Conservation (phyloP, 2,113 vertebrate species). For the Scomber scombrus region DNA sequence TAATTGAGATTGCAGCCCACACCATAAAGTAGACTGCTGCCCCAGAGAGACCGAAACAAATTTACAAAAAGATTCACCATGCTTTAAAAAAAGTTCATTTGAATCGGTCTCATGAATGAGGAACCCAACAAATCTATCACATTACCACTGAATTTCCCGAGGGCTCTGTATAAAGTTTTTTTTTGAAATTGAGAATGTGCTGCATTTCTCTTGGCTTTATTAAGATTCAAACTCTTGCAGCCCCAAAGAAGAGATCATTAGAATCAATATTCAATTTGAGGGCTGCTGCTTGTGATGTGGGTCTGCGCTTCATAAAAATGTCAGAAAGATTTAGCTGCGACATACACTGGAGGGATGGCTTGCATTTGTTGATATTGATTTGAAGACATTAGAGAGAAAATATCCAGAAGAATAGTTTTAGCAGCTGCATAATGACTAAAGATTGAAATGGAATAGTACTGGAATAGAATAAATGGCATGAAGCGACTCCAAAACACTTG, state of each 20-base stretch:
- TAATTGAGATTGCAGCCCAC: constrained; percentile 60
- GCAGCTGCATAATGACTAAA: constrained; percentile 34
- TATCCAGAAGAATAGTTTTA: constrained; percentile 45
- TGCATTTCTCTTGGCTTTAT: constrained; percentile 50
- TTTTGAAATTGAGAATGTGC: constrained; percentile 53
- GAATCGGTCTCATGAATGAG: constrained; percentile 55
- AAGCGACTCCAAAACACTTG: not conserved
- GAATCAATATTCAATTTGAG: constrained; percentile 74
- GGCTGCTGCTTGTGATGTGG: constrained; percentile 40
- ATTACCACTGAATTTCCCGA: constrained; percentile 60
- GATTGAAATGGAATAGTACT: constrained; percentile 11
- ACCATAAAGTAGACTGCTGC: constrained; percentile 29
- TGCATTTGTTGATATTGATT: constrained; percentile 58
- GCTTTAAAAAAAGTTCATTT: constrained; percentile 37
- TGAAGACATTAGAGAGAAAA: constrained; percentile 33
- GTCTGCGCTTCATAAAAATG: constrained; percentile 64
- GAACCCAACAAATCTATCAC: constrained; percentile 54
- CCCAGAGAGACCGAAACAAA: constrained; percentile 48
- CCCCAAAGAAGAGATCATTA: constrained; percentile 71
- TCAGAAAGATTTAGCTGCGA: constrained; percentile 64
- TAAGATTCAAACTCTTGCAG: constrained; percentile 68
- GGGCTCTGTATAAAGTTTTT: constrained; percentile 54
- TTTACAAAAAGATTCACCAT: constrained; percentile 48
- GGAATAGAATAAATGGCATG: constrained; percentile 2
- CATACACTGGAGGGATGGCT: constrained; percentile 32